phyloP scores from a whole-genome alignment of 2,888 invertebrate species.

The Drepanosiphum platanoidis region DNA sequence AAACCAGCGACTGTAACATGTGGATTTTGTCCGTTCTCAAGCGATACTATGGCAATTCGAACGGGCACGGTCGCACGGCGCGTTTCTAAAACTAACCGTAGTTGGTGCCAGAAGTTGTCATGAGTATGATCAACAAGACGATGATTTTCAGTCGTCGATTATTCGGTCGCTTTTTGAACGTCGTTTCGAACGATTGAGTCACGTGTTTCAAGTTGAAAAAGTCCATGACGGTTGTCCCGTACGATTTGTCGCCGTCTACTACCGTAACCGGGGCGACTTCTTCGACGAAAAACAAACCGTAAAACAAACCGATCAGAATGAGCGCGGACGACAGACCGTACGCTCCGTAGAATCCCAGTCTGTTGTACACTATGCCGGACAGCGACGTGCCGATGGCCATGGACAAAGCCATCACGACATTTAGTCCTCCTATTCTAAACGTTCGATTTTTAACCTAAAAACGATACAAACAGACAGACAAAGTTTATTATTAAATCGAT shows the following conservation, averaged over 20 bases:
- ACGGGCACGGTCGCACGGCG: too few species aligned
- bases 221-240: slow-evolving; percentile 70
- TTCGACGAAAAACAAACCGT: slow-evolving; percentile 78
- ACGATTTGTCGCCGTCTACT: slow-evolving; percentile 50
- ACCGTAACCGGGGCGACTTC: slow-evolving; percentile 68
- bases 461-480: too few species aligned
- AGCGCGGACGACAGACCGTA: slow-evolving; percentile 80
- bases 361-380: slow-evolving; percentile 76
- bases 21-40: too few species aligned
- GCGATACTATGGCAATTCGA: too few species aligned
- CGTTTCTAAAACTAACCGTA: slow-evolving; percentile 74
- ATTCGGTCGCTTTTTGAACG: slow-evolving; percentile 81
- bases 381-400: slow-evolving; percentile 88
- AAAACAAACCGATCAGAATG: slow-evolving; percentile 79
- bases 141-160: slow-evolving; percentile 79
- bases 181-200: slow-evolving; percentile 81
- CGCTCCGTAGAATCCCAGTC: slow-evolving; percentile 76
- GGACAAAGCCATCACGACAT: slow-evolving; percentile 87
- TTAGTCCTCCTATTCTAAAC: slow-evolving; percentile 85
- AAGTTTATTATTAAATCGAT: too few species aligned
- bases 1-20: too few species aligned
- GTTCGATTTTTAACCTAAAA: slow-evolving; percentile 77
- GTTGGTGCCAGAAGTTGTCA: slow-evolving; percentile 86
- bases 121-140: slow-evolving; percentile 81
- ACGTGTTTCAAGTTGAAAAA: slow-evolving; percentile 83